Evolutionary conservation across 2,113 vertebrate genomes (phyloP), one percentile per base, ranked within the genome.

Genomic region (Labeo rohita): DNA sequence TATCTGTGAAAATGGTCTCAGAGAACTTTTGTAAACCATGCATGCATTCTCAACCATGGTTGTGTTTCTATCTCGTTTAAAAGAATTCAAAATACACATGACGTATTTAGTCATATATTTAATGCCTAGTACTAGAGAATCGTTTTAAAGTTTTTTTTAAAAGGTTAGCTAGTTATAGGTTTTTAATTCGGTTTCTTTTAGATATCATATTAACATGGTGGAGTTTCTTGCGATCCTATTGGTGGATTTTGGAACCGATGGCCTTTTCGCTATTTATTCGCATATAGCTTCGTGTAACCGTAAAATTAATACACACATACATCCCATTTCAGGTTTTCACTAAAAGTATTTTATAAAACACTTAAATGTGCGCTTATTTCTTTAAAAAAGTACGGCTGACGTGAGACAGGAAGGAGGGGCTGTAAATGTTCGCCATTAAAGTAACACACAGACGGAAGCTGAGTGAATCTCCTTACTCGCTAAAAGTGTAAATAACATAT

Each of bases 1-100:
- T 28, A 28, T 28, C 85, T n/a, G 65, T 23, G 3, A 0, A 0
- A 0, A 5, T 0, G 13, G 4, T 0, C 49, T 0, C 1, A 2
- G 1, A 13, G 28, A 0, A 9, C 0, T 21, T 50, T 74, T 50
- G 8, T 3, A 39, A 85, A 45, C 3, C 5, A 3, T 0, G n/a
- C 47, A 9, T 0, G 12, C 8, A 1, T 89, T 85, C 28, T 34
- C 78, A 2, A 56, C 54, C 12, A 87, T 4, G 88, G 88, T 87
- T 8, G 11, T 0, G 6, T 39, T 21, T 72, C 2, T 49, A 49
- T 18, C 34, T 56, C 1, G 16, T 8, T 36, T 9, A 16, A 54
- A 54, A 34, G 3, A 5, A 77, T 16, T 18, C 12, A 21, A 36
- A 18, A 4, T 36, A 56, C 50, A 39, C 12, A 4, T 9, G 0